Evolutionary conservation across 2,113 vertebrate genomes (phyloP).

Genomic region (Guaruba guarouba): DNA sequence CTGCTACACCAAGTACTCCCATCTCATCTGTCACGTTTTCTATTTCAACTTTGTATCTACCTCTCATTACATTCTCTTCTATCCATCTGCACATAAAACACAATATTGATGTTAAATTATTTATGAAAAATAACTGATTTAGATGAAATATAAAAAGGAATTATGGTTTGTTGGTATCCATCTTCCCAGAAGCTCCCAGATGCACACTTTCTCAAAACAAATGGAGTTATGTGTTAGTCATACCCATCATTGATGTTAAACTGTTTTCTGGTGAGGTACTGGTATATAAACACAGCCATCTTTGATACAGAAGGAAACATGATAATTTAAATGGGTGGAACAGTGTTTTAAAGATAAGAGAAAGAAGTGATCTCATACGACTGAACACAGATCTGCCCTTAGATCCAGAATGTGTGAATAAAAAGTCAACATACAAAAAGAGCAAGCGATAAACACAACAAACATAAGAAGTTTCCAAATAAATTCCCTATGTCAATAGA

Average conservation of each 20-base stretch:
- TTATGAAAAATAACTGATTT: neutral
- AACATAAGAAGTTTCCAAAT: neutral
- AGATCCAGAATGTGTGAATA: neutral
- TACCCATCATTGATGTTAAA: neutral
- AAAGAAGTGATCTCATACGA: neutral
- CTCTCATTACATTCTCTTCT: constrained; percentile 76
- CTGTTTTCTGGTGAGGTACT: neutral
- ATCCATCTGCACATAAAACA: constrained; percentile 85
- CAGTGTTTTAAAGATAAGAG: neutral
- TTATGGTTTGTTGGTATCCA: neutral
- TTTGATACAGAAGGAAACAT: neutral
- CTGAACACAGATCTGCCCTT: neutral
- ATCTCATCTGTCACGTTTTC: constrained; percentile 87
- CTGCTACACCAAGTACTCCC: constrained; percentile 90
- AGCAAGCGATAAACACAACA: neutral
- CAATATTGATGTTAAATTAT: neutral
- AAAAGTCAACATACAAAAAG: neutral
- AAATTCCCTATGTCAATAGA: neutral
- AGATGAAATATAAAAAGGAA: neutral
- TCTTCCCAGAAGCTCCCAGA: neutral
- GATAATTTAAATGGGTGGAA: neutral
- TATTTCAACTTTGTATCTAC: constrained; percentile 82
- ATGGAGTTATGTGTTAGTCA: neutral
- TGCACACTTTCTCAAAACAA: neutral
- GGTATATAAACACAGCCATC: neutral